phyloP scores from a whole-genome alignment of 2,888 invertebrate genomes.

The Pinctada fucata region DNA sequence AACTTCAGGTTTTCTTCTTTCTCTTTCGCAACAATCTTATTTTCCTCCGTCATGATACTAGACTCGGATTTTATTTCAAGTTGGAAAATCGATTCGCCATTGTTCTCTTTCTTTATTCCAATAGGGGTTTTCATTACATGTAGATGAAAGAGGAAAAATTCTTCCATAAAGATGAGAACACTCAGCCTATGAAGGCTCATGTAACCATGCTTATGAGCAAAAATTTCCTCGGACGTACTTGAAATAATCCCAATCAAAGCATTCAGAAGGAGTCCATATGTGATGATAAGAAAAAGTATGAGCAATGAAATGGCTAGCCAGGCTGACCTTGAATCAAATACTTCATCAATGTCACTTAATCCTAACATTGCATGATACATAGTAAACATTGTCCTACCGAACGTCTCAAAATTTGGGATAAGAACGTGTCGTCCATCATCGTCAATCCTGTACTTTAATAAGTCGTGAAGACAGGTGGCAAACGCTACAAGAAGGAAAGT shows the following conservation, averaged over 20 bases:
- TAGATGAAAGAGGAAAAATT: not conserved
- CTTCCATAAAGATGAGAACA: not conserved
- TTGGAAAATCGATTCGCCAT: not conserved
- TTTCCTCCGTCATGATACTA: not conserved
- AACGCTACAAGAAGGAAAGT: not conserved
- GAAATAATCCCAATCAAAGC: not conserved
- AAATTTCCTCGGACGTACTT: slow-evolving; percentile 1
- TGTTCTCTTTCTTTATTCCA: not conserved
- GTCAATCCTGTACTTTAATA: not conserved
- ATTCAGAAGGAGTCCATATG: not conserved
- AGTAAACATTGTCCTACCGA: not conserved
- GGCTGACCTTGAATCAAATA: not conserved
- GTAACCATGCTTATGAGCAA: not conserved
- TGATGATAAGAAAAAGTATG: not conserved
- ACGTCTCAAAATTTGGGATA: not conserved
- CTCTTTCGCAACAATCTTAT: not conserved
- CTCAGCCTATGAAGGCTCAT: not conserved
- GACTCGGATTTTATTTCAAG: not conserved
- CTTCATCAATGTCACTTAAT: not conserved
- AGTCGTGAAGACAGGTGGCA: not conserved
- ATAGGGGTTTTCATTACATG: not conserved
- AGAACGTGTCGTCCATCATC: not conserved
- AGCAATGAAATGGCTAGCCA: not conserved
- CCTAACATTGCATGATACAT: not conserved
- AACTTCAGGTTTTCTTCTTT: not conserved